phyloP scores from a whole-genome alignment of 2,888 invertebrate species.

The Plemyria rubiginata region DNA sequence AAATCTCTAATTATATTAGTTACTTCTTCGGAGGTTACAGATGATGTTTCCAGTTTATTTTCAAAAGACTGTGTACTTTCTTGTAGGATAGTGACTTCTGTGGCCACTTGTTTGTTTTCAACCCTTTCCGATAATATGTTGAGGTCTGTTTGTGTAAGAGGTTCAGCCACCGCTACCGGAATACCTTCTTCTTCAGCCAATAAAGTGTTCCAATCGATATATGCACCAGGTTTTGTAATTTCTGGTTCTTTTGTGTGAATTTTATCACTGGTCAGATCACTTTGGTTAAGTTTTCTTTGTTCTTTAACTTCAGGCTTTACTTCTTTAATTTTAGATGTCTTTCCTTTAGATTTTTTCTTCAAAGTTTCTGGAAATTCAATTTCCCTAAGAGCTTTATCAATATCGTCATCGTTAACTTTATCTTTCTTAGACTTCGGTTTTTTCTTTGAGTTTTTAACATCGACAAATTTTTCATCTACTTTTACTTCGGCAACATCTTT shows the following conservation, averaged over 20 bases:
- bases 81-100: constrained; percentile 74
- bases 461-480: constrained; percentile 41
- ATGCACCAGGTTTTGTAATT: constrained; percentile 61
- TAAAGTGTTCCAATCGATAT: constrained; percentile 75
- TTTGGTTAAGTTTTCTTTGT: background rate
- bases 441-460: constrained; percentile 59
- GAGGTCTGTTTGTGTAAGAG: constrained; percentile 49
- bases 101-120: constrained; percentile 59
- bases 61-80: constrained; percentile 50
- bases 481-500: constrained; percentile 27
- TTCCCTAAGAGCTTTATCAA: constrained; percentile 61
- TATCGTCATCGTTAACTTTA: constrained; percentile 59
- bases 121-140: constrained; percentile 35
- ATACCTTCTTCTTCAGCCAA: constrained; percentile 71
- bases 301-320: background rate
- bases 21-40: constrained; percentile 19
- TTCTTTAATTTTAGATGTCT: constrained; percentile 41
- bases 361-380: constrained; percentile 53
- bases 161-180: constrained; percentile 53
- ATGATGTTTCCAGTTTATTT: constrained; percentile 36
- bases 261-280: constrained; percentile 10
- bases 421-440: constrained; percentile 62
- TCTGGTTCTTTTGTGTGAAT: constrained; percentile 35
- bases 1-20: constrained; percentile 15
- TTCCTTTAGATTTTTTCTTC: constrained; percentile 58